These are phyloP conservation scores for Cheilosia grossa DNA, from an alignment of 2,888 invertebrate genomes.

Conservation along the genomic window DNA sequence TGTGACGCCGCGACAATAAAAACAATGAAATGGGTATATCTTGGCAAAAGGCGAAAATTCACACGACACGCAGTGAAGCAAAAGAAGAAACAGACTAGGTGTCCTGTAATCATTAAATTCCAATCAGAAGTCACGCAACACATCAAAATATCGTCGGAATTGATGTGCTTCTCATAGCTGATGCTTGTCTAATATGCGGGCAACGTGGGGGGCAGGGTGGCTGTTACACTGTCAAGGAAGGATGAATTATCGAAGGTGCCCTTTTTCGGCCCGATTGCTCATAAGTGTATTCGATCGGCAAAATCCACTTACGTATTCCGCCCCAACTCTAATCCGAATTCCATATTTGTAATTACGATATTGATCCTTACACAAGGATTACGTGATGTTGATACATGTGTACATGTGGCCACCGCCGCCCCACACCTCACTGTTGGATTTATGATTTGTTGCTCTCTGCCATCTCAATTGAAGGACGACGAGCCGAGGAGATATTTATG, in stretches of 20 bases:
- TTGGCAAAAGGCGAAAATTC: conserved; percentile 14
- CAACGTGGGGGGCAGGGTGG: neutral
- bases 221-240: neutral
- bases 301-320: conserved; percentile 44
- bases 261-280: conserved; percentile 34
- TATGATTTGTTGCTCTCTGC: conserved; percentile 62
- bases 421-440: conserved; percentile 29
- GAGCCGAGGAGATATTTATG: conserved; percentile 24
- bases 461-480: conserved; percentile 12
- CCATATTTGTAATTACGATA: conserved; percentile 68
- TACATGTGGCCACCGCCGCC: neutral
- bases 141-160: conserved; percentile 26
- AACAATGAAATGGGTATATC: conserved; percentile 13
- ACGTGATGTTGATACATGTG: conserved; percentile 57
- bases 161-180: conserved; percentile 14
- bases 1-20: conserved; percentile 13
- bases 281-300: conserved; percentile 35
- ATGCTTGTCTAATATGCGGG: neutral
- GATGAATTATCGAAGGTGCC: conserved; percentile 27
- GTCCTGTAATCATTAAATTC: conserved; percentile 37
- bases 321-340: conserved; percentile 51
- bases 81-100: neutral
- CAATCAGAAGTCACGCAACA: conserved; percentile 49
- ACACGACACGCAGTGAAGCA: conserved; percentile 7
- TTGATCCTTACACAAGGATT: conserved; percentile 60